phyloP scores from a whole-genome alignment of 2,113 vertebrate species.

The Seriola quinqueradiata region DNA sequence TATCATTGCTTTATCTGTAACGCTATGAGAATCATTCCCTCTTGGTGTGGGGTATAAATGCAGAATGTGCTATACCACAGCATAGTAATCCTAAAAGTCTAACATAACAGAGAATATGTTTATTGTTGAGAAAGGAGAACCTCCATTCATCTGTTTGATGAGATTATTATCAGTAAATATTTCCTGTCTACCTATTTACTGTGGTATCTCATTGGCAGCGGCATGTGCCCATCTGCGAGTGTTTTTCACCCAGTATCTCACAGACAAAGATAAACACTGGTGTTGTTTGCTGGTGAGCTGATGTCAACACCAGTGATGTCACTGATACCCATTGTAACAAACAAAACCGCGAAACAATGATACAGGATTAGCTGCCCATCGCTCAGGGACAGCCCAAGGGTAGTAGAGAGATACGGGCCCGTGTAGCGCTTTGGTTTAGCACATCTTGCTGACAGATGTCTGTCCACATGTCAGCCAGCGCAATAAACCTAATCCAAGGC shows the following conservation, averaged over 20 bases:
- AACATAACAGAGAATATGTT: conserved; percentile 37
- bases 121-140: conserved; percentile 41
- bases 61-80: not conserved
- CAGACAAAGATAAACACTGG: conserved; percentile 74
- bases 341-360: conserved; percentile 72
- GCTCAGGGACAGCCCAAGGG: conserved; percentile 62
- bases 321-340: conserved; percentile 76
- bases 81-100: conserved; percentile 1
- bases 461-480: conserved; percentile 71
- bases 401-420: conserved; percentile 51
- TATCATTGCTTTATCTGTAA: conserved; percentile 23
- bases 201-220: conserved; percentile 64
- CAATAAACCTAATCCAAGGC: conserved; percentile 77
- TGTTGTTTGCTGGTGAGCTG: conserved; percentile 71
- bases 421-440: conserved; percentile 35
- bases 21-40: conserved; percentile 11
- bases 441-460: conserved; percentile 69
- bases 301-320: conserved; percentile 78
- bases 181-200: conserved; percentile 74
- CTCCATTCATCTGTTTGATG: conserved; percentile 72
- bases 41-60: not conserved
- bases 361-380: conserved; percentile 67
- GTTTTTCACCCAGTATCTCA: conserved; percentile 70
- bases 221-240: conserved; percentile 71
- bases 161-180: conserved; percentile 81